Conservation (phyloP, 2,113 vertebrate species). For the Orthonyx spaldingii region DNA sequence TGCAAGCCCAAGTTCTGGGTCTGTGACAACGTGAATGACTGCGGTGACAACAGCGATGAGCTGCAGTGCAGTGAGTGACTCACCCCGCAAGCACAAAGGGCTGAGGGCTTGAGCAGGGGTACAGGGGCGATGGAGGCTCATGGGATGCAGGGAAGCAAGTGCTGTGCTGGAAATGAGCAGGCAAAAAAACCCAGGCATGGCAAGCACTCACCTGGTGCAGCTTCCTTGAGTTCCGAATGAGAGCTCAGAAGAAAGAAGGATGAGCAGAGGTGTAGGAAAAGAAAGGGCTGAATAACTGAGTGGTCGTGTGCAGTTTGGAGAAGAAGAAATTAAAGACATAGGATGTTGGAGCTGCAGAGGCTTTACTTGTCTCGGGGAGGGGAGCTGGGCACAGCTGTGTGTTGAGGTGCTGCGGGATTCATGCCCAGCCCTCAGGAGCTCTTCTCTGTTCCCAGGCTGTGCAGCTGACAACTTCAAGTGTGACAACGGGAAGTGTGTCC, state of each 20-base stretch:
- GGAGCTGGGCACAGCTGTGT: rapidly evolving
- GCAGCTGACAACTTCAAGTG: slow-evolving; percentile 67
- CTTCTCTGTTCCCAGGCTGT: slow-evolving; percentile 56
- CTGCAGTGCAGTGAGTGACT: slow-evolving; percentile 79
- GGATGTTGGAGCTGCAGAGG: not conserved
- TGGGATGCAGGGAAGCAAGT: not conserved
- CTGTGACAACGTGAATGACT: slow-evolving; percentile 88
- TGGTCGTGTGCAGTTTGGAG: not conserved
- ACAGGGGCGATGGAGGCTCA: rapidly evolving
- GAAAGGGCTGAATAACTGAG: not conserved
- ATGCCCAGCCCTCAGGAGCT: not conserved
- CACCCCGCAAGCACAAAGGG: rapidly evolving
- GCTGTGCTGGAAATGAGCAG: not conserved
- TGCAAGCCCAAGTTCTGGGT: slow-evolving; percentile 89
- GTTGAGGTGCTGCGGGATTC: not conserved
- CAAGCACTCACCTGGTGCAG: not conserved
- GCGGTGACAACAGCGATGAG: slow-evolving; percentile 88
- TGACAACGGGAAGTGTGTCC: slow-evolving; percentile 75
- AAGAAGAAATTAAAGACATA: not conserved
- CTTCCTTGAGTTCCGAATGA: not conserved
- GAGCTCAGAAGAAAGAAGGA: not conserved
- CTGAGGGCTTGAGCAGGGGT: not conserved
- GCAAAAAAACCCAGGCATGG: not conserved
- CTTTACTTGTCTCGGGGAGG: rapidly evolving
- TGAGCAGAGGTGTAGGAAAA: not conserved